phyloP scores from a whole-genome alignment of 2,888 invertebrate species.

The Cosmia pyralina region DNA sequence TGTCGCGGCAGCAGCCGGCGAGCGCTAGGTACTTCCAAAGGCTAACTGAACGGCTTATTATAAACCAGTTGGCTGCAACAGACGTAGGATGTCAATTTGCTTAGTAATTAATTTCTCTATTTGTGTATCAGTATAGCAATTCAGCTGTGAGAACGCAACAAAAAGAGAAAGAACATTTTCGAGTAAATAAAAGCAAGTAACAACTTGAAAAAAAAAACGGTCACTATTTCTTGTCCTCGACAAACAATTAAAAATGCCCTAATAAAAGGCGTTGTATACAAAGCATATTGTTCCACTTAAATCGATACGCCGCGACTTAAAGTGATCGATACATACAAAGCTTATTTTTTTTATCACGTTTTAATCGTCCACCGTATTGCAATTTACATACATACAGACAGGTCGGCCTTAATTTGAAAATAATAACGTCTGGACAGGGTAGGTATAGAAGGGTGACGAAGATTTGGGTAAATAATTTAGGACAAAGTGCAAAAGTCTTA shows the following conservation, averaged over 20 bases:
- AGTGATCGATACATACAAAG: conserved; percentile 43
- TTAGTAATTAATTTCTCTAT: no score
- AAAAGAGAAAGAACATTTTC: no score
- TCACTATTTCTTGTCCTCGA: neutral
- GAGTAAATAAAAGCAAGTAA: neutral
- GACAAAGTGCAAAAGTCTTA: conserved; percentile 12
- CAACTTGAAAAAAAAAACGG: neutral
- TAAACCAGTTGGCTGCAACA: no score
- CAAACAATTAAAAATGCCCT: neutral
- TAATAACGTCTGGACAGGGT: conserved; percentile 84
- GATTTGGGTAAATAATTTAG: conserved; percentile 1
- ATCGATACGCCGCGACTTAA: conserved; percentile 50
- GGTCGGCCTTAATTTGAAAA: conserved; percentile 87
- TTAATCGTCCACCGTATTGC: conserved; percentile 75
- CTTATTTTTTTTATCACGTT: conserved; percentile 72
- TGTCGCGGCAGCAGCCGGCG: no score
- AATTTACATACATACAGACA: conserved; percentile 81
- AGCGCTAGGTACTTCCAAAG: no score
- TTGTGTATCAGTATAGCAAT: no score
- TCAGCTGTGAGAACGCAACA: no score
- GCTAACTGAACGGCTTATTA: no score
- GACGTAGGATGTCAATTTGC: no score
- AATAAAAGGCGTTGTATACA: neutral
- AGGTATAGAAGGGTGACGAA: conserved; percentile 64
- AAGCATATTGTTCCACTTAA: conserved; percentile 49